These are phyloP conservation scores for Phyllopteryx taeniolatus DNA, from an alignment of 2,113 vertebrate genomes.

Conservation along the genomic window DNA sequence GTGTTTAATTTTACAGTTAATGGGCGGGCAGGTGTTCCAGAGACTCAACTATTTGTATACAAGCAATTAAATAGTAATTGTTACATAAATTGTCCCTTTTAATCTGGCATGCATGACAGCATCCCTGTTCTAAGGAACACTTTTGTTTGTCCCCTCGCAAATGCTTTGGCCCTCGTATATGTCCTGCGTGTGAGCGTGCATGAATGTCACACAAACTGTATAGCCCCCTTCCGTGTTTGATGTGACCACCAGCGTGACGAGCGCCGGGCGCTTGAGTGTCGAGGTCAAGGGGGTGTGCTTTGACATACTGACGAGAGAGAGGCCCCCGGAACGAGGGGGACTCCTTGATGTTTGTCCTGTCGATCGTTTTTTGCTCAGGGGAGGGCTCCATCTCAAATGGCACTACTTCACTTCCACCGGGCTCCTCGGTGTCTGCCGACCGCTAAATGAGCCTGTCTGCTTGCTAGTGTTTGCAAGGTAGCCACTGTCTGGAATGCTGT, in stretches of 20 bases:
- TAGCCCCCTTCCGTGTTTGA: slow-evolving; percentile 56
- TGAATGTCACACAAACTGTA: slow-evolving; percentile 22
- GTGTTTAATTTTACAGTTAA: neutral
- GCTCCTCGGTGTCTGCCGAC: slow-evolving; percentile 37
- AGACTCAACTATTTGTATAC: neutral
- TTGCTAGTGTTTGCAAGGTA: slow-evolving; percentile 11
- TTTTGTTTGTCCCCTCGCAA: neutral
- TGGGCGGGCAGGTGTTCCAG: too few relatives aligned
- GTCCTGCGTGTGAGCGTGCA: neutral
- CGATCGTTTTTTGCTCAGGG: slow-evolving; percentile 58
- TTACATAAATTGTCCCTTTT: neutral
- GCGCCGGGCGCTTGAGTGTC: slow-evolving; percentile 41
- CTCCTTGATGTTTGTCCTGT: slow-evolving; percentile 71
- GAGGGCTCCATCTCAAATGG: slow-evolving; percentile 49
- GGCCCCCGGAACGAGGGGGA: slow-evolving; percentile 28
- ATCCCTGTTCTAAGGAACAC: neutral
- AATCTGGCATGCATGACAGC: neutral
- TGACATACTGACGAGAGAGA: slow-evolving; percentile 62
- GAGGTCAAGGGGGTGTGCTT: slow-evolving; percentile 68
- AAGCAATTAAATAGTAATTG: neutral
- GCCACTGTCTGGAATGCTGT: slow-evolving; percentile 25
- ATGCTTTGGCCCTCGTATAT: neutral
- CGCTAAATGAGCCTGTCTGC: neutral
- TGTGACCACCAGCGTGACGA: slow-evolving; percentile 59
- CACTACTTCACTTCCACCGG: slow-evolving; percentile 25